Evolutionary conservation across 1,140 invertebrate species (phyloP).

Genomic region (Neomicropteryx cornuta): DNA sequence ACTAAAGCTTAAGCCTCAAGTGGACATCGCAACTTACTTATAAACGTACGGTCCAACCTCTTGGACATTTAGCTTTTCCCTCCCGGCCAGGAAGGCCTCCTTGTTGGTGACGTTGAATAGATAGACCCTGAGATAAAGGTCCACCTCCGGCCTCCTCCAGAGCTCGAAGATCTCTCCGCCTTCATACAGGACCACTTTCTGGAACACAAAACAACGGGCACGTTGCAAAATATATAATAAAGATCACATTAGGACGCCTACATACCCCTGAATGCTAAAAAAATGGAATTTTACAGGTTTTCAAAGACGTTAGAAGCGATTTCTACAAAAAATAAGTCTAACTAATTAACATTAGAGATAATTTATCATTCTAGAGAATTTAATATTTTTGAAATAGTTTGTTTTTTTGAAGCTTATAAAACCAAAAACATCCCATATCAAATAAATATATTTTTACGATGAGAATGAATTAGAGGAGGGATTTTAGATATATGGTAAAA

Average conservation of each 20-base stretch:
- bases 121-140: conserved; percentile 73
- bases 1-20: too few relatives aligned
- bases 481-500: too few relatives aligned
- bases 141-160: conserved; percentile 75
- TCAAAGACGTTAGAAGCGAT: background rate
- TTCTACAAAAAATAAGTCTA: background rate
- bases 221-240: conserved; percentile 13
- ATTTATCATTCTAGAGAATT: too few relatives aligned
- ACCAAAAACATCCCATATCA: too few relatives aligned
- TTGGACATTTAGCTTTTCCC: conserved; percentile 58
- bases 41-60: conserved; percentile 88
- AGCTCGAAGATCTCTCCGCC: conserved; percentile 73
- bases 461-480: too few relatives aligned
- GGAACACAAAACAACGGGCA: too few relatives aligned
- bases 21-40: conserved; percentile 59
- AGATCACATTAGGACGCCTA: background rate
- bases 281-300: too few relatives aligned
- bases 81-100: conserved; percentile 61
- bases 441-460: too few relatives aligned
- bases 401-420: too few relatives aligned
- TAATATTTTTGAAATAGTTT: too few relatives aligned
- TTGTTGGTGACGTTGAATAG: conserved; percentile 84
- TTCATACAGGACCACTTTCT: conserved; percentile 61
- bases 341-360: background rate
- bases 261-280: background rate